Base-by-base conservation (phyloP, 1,140 invertebrate genomes). In the Plodia interpunctella region DNA sequence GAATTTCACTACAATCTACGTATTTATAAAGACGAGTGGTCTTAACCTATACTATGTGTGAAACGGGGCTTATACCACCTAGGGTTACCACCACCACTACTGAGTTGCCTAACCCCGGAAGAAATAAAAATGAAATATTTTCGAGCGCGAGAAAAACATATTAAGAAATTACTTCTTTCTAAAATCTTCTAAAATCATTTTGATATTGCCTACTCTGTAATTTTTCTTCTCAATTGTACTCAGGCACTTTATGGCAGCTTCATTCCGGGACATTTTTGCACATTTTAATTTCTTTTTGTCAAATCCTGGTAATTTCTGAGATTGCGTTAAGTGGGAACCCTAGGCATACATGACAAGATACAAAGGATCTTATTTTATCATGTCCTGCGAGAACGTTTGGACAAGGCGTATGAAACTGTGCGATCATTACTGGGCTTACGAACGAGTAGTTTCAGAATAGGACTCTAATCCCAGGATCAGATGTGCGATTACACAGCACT, bases 391-490 rank as follows among this genome's bases (percentile, higher is more conserved):
- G 38, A n/a, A 15, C n/a, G 38, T 13, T 10, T n/a, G 38, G 38
- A 17, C 38, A 17, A 17, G 15, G 38, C 38, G 38, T 44, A n/a
- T n/a, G 38, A 44, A 44, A n/a, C 15, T 5, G 13, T 13, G n/a
- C 38, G 38, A 44, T 44, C 38, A 44, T 44, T 44, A 44, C 38
- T 15, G 38, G 55, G 55, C 44, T 57, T 57, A 57, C 44, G 38
- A 49, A 49, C 44, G 54, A 49, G 18, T 49, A 38, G 20, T 56
- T 57, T 9, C 44, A 55, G 53, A 55, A 60, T 50, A 51, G 18
- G 44, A 58, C 49, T 49, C 21, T 58, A 25, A 51, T 28, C 44
- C 15, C 8, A 35, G 57, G 57, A 52, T 58, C 11, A 51, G 57
- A 13, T 19, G 49, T 49, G n/a, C 38, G 38, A 44, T 44, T 44